Base-by-base conservation (phyloP, 2,113 vertebrate genomes). In the Neofelis nebulosa region DNA sequence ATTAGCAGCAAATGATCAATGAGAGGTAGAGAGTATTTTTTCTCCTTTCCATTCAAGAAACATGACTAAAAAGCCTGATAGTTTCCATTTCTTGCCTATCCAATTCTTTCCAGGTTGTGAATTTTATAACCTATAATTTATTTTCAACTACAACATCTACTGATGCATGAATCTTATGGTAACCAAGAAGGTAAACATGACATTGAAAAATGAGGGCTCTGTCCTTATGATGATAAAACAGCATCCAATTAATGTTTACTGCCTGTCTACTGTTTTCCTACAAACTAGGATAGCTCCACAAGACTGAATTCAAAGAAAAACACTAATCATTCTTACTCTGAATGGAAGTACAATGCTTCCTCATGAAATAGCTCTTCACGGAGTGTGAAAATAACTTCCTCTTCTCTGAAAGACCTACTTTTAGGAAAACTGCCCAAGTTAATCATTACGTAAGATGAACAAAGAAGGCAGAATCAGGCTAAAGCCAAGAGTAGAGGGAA, bases 91-190 rank as follows among this genome's bases (percentile, higher is more conserved):
- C 85, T 94, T 79, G 61, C 78, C 78, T n/a, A 93, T 29, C 10
- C 19, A 96, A 65, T 65, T 91, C 57, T 96, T 97, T 92, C 66
- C 38, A 82, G 48, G 88, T 88, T 89, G 97, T 11, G n/a, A 52
- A 78, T 48, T 91, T 88, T 36, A 88, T 76, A 91, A 94, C 25
- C n/a, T 89, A 18, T 66, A 57, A 86, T 83, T 89, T 92, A 96
- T 96, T 94, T 91, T 57, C 89, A 93, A 76, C 41, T 25, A 50
- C 3, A 14, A 36, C 7, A 90, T 27, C 41, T 73, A 65, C 4
- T 86, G 61, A 86, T 55, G 7, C 21, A 65, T 4, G 7, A 93
- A 52, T 68, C 31, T 90, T 79, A 83, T 0, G 27, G 52, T 27
- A 97, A 96, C 45, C 66, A 82, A 38, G 4, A 80, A 13, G 71